phyloP scores from a whole-genome alignment of 2,797 vertebrate genomes.

The Sebastes trivittatus region DNA sequence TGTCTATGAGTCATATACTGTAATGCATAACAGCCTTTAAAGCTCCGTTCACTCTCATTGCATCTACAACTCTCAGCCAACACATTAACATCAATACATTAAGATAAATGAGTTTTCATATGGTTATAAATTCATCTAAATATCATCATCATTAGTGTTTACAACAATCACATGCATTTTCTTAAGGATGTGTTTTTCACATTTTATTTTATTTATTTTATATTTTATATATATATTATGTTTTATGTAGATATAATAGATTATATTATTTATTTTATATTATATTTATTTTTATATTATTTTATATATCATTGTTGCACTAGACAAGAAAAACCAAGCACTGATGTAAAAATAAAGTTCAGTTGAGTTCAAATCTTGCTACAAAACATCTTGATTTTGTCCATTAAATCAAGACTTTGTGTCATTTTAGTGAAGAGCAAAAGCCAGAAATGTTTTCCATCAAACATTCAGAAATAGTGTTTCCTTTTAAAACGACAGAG shows the following conservation, averaged over 20 bases:
- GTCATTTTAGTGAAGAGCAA: neutral
- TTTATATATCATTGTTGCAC: neutral
- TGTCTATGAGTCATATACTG: neutral
- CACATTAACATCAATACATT: too few species aligned
- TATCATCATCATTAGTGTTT: neutral
- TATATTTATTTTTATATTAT: neutral
- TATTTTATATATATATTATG: too few species aligned
- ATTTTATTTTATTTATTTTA: neutral
- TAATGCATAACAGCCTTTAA: neutral
- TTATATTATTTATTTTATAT: too few species aligned
- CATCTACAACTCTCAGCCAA: neutral
- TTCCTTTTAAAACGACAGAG: neutral
- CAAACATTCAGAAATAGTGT: neutral
- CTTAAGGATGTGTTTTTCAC: neutral
- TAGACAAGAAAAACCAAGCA: neutral
- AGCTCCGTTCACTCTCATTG: neutral
- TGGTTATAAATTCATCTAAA: neutral
- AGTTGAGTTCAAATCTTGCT: neutral
- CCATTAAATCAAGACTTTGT: neutral
- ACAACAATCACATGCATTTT: neutral
- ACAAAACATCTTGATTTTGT: neutral
- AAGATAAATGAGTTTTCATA: neutral
- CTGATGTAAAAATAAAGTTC: neutral
- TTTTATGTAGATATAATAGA: too few species aligned
- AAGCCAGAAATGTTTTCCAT: neutral